phyloP scores from a whole-genome alignment of 2,888 invertebrate genomes.

The Acanthosoma haemorrhoidale region DNA sequence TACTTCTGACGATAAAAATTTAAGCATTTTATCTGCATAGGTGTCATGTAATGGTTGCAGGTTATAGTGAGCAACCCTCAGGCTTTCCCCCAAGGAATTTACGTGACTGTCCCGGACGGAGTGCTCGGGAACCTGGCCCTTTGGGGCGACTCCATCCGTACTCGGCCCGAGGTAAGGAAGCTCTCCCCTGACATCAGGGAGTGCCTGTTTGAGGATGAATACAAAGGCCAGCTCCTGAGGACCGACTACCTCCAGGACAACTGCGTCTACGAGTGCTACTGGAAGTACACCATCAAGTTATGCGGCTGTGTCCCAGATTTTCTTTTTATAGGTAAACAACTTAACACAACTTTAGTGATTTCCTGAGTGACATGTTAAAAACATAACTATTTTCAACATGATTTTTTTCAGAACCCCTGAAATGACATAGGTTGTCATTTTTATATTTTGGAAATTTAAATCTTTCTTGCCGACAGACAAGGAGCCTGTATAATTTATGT shows the following conservation, averaged over 20 bases:
- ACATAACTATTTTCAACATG: no score
- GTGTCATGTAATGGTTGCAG: constrained; percentile 28
- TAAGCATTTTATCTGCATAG: neutral
- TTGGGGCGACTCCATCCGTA: constrained; percentile 42
- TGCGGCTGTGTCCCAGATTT: constrained; percentile 45
- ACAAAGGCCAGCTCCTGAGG: constrained; percentile 32
- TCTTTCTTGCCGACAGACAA: no score
- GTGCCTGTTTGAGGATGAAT: constrained; percentile 42
- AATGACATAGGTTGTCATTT: no score
- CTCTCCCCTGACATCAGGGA: constrained; percentile 39
- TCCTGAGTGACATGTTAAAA: no score
- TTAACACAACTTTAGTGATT: no score
- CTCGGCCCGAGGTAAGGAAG: constrained; percentile 40
- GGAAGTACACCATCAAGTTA: constrained; percentile 41
- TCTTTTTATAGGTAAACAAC: constrained; percentile 39
- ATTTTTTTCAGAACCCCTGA: no score
- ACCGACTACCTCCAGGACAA: constrained; percentile 42
- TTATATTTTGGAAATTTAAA: no score
- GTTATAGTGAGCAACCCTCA: constrained; percentile 43
- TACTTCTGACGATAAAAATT: no score
- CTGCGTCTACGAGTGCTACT: constrained; percentile 44
- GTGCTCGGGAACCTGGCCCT: constrained; percentile 41
- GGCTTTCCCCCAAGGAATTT: constrained; percentile 42
- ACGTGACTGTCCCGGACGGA: constrained; percentile 41
- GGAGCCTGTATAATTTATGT: no score